These are phyloP conservation scores for Cygnus buccinator DNA, from an alignment of 2,113 vertebrate species.

Conservation along the genomic window DNA sequence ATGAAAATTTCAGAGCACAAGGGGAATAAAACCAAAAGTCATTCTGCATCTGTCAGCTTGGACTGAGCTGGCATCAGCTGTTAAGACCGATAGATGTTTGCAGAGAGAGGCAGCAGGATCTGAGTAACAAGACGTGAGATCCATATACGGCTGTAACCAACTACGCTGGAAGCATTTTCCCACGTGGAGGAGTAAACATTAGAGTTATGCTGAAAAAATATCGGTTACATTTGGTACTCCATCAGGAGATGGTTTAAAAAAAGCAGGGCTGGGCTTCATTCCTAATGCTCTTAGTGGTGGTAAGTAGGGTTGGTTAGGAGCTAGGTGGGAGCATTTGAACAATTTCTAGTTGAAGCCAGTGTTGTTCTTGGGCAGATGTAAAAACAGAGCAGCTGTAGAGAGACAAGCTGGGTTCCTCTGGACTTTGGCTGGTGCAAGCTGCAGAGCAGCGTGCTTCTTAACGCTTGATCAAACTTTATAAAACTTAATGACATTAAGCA, in stretches of 20 bases:
- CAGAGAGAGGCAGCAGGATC: conserved; percentile 8
- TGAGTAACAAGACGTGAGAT: background rate
- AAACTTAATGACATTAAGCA: background rate
- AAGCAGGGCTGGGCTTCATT: background rate
- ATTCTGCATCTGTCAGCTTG: conserved; percentile 25
- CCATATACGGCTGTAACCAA: background rate
- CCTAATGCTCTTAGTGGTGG: background rate
- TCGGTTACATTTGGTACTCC: background rate
- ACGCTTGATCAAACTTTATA: background rate
- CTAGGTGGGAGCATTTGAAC: background rate
- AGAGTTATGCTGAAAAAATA: background rate
- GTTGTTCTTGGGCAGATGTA: background rate
- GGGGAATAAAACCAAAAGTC: background rate
- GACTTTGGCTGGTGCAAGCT: background rate
- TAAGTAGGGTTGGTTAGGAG: background rate
- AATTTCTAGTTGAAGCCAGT: background rate
- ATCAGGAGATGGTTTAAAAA: background rate
- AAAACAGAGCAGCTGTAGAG: background rate
- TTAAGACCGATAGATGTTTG: background rate
- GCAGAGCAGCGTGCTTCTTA: background rate
- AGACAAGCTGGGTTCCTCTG: background rate
- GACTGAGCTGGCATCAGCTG: background rate
- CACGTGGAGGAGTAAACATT: background rate
- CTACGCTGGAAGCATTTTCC: background rate
- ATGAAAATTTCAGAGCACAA: background rate